Evolutionary conservation across 2,797 vertebrate genomes (phyloP), one percentile per base, ranked within the genome.

Genomic region (Gadopsis marmoratus): DNA sequence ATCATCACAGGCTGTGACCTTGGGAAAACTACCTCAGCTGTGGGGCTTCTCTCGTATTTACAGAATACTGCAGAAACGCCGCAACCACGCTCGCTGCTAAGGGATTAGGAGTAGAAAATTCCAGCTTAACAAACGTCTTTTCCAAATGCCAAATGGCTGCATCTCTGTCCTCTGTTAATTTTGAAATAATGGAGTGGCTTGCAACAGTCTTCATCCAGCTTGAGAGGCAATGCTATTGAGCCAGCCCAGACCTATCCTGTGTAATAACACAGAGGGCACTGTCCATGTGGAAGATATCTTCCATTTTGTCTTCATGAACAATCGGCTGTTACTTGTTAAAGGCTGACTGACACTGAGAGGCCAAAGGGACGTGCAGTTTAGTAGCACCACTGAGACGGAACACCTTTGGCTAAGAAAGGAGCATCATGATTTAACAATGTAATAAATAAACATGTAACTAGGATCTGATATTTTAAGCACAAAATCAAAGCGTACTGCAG

Each of bases 1-100:
- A 68, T 91, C 89, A 89, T 82, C 76, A 63, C 74, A 16, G 68
- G 73, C 87, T 79, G 78, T 79, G 78, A 88, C 91, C 87, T 93
- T 85, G 87, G 84, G 88, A 88, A 90, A 90, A 85, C 85, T 79
- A 78, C 77, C 87, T 93, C 86, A 86, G 86, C 87, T 69, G 47
- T 65, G 67, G 79, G 74, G 77, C 63, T 79, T 74, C 71, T 67
- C 79, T 76, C 71, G 26, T 67, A 80, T 78, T 76, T 35, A n/a
- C 79, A 66, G 71, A 87, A 78, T 21, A 50, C 26, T 68, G 70
- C 59, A 75, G 78, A 76, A 75, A 88, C 29, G 73, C 81, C 53
- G 59, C 63, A 65, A 47, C 72, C 61, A 4, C 11, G 14, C 69
- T 74, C 41, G 4, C 66, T 47, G 65, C 78, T 63, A 0, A 0